Evolutionary conservation across 2,888 invertebrate species (phyloP), one percentile per base, ranked within the genome.

Genomic region (Caenorhabditis wallacei): DNA sequence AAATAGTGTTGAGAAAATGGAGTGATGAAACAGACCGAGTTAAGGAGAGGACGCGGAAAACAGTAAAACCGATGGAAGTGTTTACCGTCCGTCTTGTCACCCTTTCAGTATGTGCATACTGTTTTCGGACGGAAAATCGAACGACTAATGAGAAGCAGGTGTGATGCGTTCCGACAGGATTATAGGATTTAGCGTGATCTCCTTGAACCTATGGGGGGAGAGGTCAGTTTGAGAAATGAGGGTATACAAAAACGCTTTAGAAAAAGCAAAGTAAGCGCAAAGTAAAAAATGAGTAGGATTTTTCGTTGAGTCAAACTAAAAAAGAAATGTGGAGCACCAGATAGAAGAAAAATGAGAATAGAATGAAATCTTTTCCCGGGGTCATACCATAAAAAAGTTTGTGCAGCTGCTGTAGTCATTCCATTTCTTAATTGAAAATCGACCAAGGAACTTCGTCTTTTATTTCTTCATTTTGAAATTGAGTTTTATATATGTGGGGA

Each of bases 41-140:
- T 66, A 22, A 35, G 53, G 43, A 46, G 22, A 40, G 61, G 68
- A 69, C 78, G 78, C 78, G 78, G 78, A 78, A 69, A 70, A 70
- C 69, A 78, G 78, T 78, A 69, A 78, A 61, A 61, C n/a, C n/a
- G 69, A 43, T 37, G 51, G 26, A 78, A 35, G 30, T 78, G 69
- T 78, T 78, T 78, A 78, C 78, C 69, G 78, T 78, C 51, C 78
- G 78, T 78, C 69, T 78, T 78, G 78, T 78, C 78, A 78, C 78
- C 78, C 78, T 70, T 75, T 78, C 78, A 69, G 66, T 68, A 51
- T 54, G 69, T 78, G 69, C 78, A 78, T 69, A 63, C 69, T 63
- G 69, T 69, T 61, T 63, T 63, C 51, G 53, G 37, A 40, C n/a
- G n/a, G 26, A 26, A n/a, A 22, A 16, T 16, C 5, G n/a, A 35